phyloP scores from a whole-genome alignment of 2,113 vertebrate genomes.

The Ia io region DNA sequence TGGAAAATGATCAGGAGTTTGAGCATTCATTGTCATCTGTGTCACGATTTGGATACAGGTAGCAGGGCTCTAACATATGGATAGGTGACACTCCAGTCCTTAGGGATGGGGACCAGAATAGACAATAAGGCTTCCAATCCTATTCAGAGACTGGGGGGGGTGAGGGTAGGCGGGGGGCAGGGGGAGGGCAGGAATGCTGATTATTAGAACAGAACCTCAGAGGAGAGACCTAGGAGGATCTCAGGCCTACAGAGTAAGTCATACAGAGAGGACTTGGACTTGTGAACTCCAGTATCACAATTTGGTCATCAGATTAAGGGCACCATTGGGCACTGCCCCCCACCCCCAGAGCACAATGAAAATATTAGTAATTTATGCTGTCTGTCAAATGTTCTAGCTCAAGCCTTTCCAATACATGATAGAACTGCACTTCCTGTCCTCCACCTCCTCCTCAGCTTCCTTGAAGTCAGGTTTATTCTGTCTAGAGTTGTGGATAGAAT shows the following conservation, averaged over 20 bases:
- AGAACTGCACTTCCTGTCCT: neutral
- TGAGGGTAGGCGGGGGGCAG: neutral
- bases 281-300: neutral
- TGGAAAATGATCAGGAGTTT: neutral
- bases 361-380: neutral
- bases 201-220: neutral
- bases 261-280: neutral
- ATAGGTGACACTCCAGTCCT: neutral
- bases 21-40: neutral
- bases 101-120: neutral
- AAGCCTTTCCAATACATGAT: neutral
- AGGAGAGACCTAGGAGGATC: neutral
- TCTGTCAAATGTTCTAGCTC: neutral
- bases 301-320: neutral
- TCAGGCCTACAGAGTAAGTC: neutral
- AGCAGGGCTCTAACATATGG: neutral
- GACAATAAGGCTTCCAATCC: neutral
- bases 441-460: neutral
- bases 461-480: neutral
- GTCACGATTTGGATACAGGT: neutral
- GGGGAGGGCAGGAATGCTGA: neutral
- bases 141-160: no score
- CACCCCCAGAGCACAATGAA: neutral
- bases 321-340: neutral
- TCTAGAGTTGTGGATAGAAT: neutral